A percentile compares a stretch with the other conserved stretches of the same genome.
These are phyloP conservation scores for Acanthosoma haemorrhoidale DNA, from an alignment of 2,888 invertebrate genomes.

Conservation along the genomic window DNA sequence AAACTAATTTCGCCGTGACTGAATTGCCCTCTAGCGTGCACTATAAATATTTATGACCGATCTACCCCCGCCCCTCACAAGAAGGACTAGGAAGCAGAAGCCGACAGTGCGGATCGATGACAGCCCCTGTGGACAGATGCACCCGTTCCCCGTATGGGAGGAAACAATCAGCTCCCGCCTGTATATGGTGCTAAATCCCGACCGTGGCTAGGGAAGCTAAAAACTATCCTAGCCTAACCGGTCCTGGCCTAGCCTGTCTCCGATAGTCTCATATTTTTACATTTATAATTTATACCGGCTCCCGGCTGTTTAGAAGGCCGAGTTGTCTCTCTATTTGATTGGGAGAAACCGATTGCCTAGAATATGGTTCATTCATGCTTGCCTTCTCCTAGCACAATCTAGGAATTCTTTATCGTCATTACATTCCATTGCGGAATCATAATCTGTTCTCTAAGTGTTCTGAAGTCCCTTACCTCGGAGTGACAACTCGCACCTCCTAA, in stretches of 20 bases:
- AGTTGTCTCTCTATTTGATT: conserved; percentile 1
- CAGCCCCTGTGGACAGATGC: background rate
- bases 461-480: no score
- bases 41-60: background rate
- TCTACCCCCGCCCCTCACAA: background rate
- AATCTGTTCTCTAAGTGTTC: no score
- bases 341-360: no score
- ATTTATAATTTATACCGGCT: background rate
- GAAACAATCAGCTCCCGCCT: conserved; percentile 2
- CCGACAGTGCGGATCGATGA: no score
- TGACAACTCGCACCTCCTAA: no score
- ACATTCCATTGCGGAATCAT: no score
- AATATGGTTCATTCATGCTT: no score
- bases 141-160: background rate
- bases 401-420: no score
- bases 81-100: background rate
- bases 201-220: background rate
- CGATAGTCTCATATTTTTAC: conserved; percentile 7
- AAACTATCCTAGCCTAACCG: conserved; percentile 14
- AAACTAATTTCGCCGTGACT: no score
- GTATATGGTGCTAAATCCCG: background rate
- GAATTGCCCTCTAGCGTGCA: no score
- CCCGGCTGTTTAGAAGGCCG: background rate
- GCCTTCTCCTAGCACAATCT: no score
- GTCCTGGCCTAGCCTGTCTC: no score